Conservation (phyloP, 1,140 invertebrate genomes). For the Lepidostoma basale region DNA sequence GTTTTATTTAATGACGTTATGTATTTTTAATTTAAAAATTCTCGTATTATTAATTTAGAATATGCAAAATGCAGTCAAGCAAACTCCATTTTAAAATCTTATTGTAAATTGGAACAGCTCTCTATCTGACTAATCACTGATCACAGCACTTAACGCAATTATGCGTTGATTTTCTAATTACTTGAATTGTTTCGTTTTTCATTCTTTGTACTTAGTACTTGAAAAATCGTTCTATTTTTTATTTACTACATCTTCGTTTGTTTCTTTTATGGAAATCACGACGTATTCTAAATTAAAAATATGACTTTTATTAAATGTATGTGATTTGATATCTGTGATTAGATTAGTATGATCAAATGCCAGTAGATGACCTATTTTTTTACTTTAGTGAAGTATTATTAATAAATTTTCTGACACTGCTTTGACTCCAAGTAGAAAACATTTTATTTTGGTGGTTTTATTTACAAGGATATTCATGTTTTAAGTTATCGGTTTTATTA, state of each 20-base stretch:
- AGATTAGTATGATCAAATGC: constrained; percentile 28
- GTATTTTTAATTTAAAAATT: constrained; percentile 8
- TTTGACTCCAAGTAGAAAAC: background rate
- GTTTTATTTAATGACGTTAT: constrained; percentile 24
- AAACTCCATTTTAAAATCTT: background rate
- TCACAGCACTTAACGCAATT: background rate
- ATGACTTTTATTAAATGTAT: constrained; percentile 22
- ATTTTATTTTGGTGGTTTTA: background rate
- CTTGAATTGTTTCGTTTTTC: background rate
- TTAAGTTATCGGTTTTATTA: no score
- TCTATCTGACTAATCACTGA: background rate
- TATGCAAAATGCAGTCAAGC: constrained; percentile 12
- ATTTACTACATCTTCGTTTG: no score
- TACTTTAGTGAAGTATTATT: background rate
- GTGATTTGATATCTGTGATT: constrained; percentile 31
- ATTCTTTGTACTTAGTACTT: background rate
- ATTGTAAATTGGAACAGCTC: constrained; percentile 1
- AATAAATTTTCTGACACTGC: background rate
- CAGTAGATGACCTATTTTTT: background rate
- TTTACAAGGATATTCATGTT: background rate
- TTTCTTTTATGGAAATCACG: background rate
- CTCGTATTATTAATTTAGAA: constrained; percentile 23
- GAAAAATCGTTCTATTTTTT: background rate
- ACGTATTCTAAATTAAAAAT: constrained; percentile 25
- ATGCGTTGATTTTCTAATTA: background rate